Conservation (phyloP, 2,113 vertebrate genomes). For the Campylomormyrus tamandua region DNA sequence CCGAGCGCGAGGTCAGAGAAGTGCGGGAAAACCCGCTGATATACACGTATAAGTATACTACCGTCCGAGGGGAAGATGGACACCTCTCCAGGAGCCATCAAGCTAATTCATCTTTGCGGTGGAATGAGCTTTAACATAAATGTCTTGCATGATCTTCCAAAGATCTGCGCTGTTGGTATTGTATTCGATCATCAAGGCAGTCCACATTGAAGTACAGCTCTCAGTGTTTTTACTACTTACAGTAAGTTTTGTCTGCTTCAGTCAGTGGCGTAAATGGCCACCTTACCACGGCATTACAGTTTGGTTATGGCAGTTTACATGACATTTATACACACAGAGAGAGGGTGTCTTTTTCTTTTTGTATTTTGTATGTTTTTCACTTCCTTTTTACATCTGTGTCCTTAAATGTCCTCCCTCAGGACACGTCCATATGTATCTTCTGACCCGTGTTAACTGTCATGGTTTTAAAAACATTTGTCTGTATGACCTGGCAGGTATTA, state of each 20-base stretch:
- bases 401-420: constrained; percentile 31
- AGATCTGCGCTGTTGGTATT: neutral
- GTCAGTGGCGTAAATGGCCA: neutral
- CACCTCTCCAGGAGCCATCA: neutral
- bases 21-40: neutral
- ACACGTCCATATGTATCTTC: constrained; percentile 36
- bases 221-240: neutral
- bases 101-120: neutral
- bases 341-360: neutral
- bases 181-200: neutral
- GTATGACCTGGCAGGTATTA: constrained; percentile 46
- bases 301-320: neutral
- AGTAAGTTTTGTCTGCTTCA: neutral
- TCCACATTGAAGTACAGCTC: neutral
- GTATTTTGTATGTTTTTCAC: constrained; percentile 33
- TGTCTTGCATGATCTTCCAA: neutral
- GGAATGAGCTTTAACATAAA: neutral
- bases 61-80: neutral
- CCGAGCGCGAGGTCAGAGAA: neutral
- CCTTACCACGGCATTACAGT: neutral
- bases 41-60: neutral
- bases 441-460: constrained; percentile 29
- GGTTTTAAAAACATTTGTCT: constrained; percentile 32
- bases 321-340: neutral
- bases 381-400: constrained; percentile 24